Base-by-base conservation (phyloP, 2,113 vertebrate species). In the Scartelaos histophorus region DNA sequence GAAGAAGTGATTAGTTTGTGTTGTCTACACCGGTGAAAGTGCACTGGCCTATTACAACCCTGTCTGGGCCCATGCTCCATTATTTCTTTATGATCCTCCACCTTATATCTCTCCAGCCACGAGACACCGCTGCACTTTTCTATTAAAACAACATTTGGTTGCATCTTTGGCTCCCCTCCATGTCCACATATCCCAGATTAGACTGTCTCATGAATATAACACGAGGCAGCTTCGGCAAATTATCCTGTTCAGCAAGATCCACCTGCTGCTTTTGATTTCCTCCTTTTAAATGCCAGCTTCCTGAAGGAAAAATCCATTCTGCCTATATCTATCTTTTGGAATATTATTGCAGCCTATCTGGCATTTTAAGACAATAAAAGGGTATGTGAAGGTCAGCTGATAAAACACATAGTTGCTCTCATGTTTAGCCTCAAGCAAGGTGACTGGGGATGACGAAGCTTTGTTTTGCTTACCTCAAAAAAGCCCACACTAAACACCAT, bases 361-460 rank as follows among this genome's bases (percentile, higher is more conserved):
- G 7, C 9, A 35, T 64, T 38, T 71, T 3, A 65, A 57, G 38
- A 25, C 73, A 56, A 56, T 56, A 17, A 76, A 82, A 78, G 75
- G 75, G 35, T 73, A 76, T 3, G 24, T 87, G 80, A 86, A 83
- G 83, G 87, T 86, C 88, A 69, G 81, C 79, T 81, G 80, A 76
- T 80, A 69, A 69, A 68, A 47, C 73, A 24, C 49, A 65, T 58
- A 58, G 1, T 58, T 58, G 71, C 46, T 46, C 19, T 62, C 38
- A 45, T 71, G 58, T 66, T 66, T 15, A 13, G 71, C 84, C 79
- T 38, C 0, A 45, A 82, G 85, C 78, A 83, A 88, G 82, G 86
- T 87, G 84, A 89, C 69, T 82, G 54, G 51, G 76, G 75, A 77
- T 82, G 83, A 86, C 61, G 74, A 81, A 87, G 82, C 68, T 84